Evolutionary conservation across 2,888 invertebrate genomes (phyloP), one percentile per base, ranked within the genome.

Genomic region (Agrotis puta): DNA sequence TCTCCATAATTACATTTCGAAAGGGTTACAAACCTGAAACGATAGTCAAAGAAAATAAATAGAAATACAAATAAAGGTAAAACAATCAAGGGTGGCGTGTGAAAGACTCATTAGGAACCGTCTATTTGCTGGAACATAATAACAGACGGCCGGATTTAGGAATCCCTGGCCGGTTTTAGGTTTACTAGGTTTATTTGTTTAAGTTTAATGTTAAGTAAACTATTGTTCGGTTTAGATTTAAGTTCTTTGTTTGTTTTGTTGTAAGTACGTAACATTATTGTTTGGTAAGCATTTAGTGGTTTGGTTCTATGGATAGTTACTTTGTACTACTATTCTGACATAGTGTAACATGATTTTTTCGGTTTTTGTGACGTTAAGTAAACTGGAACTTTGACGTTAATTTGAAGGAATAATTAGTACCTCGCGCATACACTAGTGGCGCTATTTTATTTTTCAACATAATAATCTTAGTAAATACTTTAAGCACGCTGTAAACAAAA

Each of bases 51-150:
- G 24, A 53, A 48, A 33, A 39, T 61, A 14, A 50, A 74, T 14
- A 57, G 20, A 45, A 68, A 53, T 45, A 69, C 24, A 59, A 63
- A 59, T 64, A 62, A 51, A 53, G 51, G 22, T 4, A 33, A 65
- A 65, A 70, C 65, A 61, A 77, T 65, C 56, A 56, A 45, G 3
- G 18, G 14, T 83, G 1, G 81, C 83, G 69, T 82, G 81, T 67
- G 27, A 48, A 59, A 56, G 53, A 50, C 43, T 70, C 84, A 77
- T 83, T 84, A 72, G 51, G 62, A 66, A 59, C 62, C 22, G n/a
- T 43, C 74, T 72, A 66, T 82, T 83, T 81, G 54, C 84, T 65
- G 24, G 47, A 58, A 66, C 71, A 58, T 78, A 69, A 74, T 70
- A 77, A 77, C 65, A 16, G 57, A 14, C 48, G 13, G 33, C 33